Evolutionary conservation across 2,888 invertebrate genomes (phyloP), one percentile per base, ranked within the genome.

Genomic region (Mechanitis messenoides): DNA sequence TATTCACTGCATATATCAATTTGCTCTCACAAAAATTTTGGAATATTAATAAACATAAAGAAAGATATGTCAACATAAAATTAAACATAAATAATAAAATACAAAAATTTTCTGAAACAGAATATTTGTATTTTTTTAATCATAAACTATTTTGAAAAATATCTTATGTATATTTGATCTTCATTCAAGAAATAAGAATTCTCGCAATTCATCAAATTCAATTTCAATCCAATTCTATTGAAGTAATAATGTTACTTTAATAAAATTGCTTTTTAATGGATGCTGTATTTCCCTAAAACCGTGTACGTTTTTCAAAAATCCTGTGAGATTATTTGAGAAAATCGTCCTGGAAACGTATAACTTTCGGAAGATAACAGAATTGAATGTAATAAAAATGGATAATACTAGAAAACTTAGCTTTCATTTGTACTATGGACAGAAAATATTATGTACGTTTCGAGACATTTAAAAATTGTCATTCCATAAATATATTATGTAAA

Each of bases 361-460:
- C 33, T 64, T 60, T 50, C 47, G 46, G n/a, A 54, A 63, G 60
- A 67, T 59, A 62, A 58, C 60, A 59, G 56, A 66, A 68, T 66
- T 63, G 68, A 70, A 68, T 63, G 68, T 69, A 71, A 69, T 68
- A 70, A 71, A 73, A 70, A 62, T 62, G 64, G 64, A 67, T 63
- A 63, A 69, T 67, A 63, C 54, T 45, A 53, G 54, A 35, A 4
- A 35, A 35, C 5, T 35, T 35, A 35, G 35, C 3, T 35, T 35
- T 35, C 5, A 3, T 35, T 35, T 35, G 35, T 20, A 20, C 20
- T 20, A 20, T 20, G 20, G 20, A 20, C 20, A 20, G 20, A 20
- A 20, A 20, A 20, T 20, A 20, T 20, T 20, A 20, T 20, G 20
- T 20, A 20, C 20, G 20, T 20, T 20, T 20, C 20, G 1, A 20